Conservation (phyloP, 2,797 vertebrate species). For the Anabacerthia variegaticeps region DNA sequence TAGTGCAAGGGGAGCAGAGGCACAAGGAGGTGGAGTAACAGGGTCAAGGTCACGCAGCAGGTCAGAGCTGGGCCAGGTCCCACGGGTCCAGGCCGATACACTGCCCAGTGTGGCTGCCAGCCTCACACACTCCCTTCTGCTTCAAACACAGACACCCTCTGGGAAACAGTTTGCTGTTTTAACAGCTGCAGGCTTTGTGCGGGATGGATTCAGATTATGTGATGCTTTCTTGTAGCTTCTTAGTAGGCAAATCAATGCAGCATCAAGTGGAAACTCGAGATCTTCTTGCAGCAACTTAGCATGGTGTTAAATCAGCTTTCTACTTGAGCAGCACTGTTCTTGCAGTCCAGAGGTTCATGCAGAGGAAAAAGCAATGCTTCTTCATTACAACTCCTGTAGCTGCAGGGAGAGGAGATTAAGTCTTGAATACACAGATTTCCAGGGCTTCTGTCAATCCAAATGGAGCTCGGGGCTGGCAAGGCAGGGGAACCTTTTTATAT, state of each 20-base stretch:
- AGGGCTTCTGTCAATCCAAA: background rate
- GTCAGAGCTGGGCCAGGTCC: background rate
- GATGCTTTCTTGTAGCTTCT: background rate
- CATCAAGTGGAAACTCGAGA: background rate
- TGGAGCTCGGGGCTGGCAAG: background rate
- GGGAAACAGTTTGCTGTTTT: constrained; percentile 23
- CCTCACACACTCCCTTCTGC: background rate
- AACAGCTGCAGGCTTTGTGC: constrained; percentile 15
- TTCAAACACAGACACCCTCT: background rate
- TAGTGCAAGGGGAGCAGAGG: background rate
- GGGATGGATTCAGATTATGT: background rate
- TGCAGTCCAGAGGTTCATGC: background rate
- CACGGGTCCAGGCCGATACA: accelerated
- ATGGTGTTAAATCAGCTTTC: background rate
- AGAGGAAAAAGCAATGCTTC: background rate
- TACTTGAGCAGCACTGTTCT: background rate
- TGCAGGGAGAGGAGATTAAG: background rate
- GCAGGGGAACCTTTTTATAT: background rate
- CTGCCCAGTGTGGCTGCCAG: background rate
- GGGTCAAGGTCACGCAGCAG: background rate
- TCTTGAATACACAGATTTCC: background rate
- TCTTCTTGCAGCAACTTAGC: background rate
- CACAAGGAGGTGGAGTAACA: background rate
- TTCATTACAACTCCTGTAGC: background rate
- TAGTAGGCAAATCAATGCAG: background rate